Evolutionary conservation across 2,888 invertebrate species (phyloP).

Genomic region (Metallyticus violacea): DNA sequence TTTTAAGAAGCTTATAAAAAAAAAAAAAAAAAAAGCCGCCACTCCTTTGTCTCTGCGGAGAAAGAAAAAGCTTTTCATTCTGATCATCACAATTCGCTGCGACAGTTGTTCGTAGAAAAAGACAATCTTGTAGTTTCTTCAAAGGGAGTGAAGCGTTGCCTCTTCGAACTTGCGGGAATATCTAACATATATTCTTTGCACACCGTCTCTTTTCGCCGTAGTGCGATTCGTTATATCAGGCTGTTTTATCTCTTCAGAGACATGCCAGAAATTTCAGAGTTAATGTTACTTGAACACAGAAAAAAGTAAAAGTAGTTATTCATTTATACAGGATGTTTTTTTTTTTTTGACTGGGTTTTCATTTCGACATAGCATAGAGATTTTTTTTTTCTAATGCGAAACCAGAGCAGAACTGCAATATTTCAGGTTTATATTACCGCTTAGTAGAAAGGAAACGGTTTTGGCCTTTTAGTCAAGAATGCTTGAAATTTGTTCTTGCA

Average conservation of each 20-base stretch:
- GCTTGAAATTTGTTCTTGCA: no score
- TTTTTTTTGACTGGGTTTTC: no score
- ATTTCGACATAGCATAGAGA: no score
- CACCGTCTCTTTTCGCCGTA: background rate
- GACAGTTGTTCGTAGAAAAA: background rate
- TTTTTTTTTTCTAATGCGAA: no score
- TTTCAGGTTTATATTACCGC: no score
- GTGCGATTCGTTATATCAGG: no score
- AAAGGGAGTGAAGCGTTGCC: background rate
- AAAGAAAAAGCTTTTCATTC: background rate
- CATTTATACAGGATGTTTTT: no score
- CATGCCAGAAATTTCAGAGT: background rate
- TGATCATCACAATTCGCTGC: background rate
- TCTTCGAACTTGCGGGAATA: background rate
- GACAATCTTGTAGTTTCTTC: background rate
- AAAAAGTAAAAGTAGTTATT: background rate
- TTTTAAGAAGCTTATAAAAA: background rate
- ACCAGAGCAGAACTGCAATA: no score
- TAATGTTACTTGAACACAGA: background rate
- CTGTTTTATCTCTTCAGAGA: background rate
- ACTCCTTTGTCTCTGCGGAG: background rate
- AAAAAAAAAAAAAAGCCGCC: no score
- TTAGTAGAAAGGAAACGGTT: no score
- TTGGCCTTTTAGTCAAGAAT: no score
- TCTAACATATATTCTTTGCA: background rate